Evolutionary conservation across 2,797 vertebrate genomes (phyloP), one percentile per base, ranked within the genome.

Genomic region (Streptopelia turtur): DNA sequence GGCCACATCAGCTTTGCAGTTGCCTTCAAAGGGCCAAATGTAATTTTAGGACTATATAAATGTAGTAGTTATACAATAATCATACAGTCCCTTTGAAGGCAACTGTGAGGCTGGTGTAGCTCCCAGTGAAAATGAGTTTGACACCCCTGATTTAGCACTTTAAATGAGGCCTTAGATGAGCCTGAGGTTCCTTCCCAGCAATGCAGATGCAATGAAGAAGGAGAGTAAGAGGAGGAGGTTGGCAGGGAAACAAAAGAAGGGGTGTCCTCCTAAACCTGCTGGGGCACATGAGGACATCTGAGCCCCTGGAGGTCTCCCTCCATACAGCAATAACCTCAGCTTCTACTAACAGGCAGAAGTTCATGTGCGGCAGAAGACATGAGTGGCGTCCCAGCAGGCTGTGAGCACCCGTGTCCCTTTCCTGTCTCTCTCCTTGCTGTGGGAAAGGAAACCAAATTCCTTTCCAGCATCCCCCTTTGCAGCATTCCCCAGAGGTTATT

Each of bases 401-500:
- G 35, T 5, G 5, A 56, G 21, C 2, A 5, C 47, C 61, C 22
- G 17, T 20, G 13, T 55, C n/a, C 33, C 20, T 60, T 63, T 75
- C 33, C 47, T 24, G 60, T 45, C 24, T 70, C 66, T 78, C 49
- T 49, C 13, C 63, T 55, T 5, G 4, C 3, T 21, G 13, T 43
- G 47, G 33, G 23, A 64, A 86, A 68, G n/a, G 49, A 88, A 88
- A 50, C 9, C 63, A 55, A 88, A n/a, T 18, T 61, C 17, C 16
- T 25, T 14, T 16, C 31, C 15, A 55, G 41, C 24, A 30, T 24
- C 5, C 83, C 43, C 35, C 53, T 13, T 76, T 7, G 2, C 83
- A 83, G 17, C 0, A 0, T 60, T 72, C 37, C 33, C 16, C 39
- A 39, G 3, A 1, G 0, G 0, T 24, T 41, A 18, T 37, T 56